Evolutionary conservation across 1,140 invertebrate genomes (phyloP).

Genomic region (Drosophila nigromelanica): DNA sequence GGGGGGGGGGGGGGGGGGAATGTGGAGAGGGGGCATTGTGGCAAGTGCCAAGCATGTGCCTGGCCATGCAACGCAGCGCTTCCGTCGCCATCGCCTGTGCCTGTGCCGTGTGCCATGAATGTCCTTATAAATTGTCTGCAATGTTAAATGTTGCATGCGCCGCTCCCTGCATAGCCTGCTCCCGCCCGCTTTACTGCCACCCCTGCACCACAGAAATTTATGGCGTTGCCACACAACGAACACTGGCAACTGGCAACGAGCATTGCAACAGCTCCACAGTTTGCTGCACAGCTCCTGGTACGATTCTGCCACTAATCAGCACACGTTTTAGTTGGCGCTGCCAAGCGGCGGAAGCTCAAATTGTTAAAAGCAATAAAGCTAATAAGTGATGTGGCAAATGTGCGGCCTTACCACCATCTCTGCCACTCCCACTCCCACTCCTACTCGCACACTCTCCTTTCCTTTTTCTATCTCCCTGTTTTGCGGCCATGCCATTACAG

Average conservation of each 20-base stretch:
- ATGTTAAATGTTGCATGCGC: constrained; percentile 79
- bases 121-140: constrained; percentile 81
- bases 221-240: constrained; percentile 48
- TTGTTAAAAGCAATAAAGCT: constrained; percentile 82
- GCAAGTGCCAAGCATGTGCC: constrained; percentile 69
- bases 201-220: constrained; percentile 71
- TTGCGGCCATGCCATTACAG: constrained; percentile 6
- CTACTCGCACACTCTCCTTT: not conserved
- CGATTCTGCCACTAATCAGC: constrained; percentile 69
- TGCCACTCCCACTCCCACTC: not conserved
- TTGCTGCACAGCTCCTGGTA: constrained; percentile 6
- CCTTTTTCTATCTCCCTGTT: not conserved
- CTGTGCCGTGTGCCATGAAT: constrained; percentile 72
- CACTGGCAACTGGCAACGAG: constrained; percentile 14
- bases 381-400: constrained; percentile 81
- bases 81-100: constrained; percentile 39
- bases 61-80: constrained; percentile 43
- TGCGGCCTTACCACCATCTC: constrained; percentile 43
- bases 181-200: not conserved
- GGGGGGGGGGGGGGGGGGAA: constrained; percentile 45
- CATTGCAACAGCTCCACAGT: constrained; percentile 36
- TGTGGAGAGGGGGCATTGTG: constrained; percentile 59
- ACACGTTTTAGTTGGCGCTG: constrained; percentile 76
- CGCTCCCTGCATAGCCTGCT: constrained; percentile 53
- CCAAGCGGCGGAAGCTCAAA: constrained; percentile 76